phyloP scores from a whole-genome alignment of 2,113 vertebrate species.

The Melanerpes formicivorus region DNA sequence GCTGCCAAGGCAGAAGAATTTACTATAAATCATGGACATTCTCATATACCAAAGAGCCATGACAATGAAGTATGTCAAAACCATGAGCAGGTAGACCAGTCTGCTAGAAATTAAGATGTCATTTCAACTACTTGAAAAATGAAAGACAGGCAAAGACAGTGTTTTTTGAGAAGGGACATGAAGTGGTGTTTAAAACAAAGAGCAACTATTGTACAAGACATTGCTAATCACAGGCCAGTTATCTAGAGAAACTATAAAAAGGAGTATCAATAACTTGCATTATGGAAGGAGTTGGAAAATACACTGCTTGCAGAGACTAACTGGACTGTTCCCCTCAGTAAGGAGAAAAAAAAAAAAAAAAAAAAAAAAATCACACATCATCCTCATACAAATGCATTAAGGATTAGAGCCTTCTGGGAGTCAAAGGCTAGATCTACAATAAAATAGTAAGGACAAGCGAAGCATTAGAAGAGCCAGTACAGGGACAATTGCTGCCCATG shows the following conservation, averaged over 20 bases:
- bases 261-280: background rate
- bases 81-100: background rate
- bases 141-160: background rate
- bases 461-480: background rate
- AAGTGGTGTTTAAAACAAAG: background rate
- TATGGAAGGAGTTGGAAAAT: background rate
- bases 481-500: background rate
- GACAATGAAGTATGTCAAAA: background rate
- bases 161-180: background rate
- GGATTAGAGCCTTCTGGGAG: background rate
- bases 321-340: background rate
- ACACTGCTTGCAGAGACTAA: background rate
- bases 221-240: background rate
- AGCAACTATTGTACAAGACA: background rate
- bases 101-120: background rate
- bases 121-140: background rate
- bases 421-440: background rate
- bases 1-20: background rate
- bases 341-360: background rate
- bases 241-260: background rate
- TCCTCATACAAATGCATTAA: background rate
- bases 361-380: accelerated
- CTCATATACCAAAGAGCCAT: background rate
- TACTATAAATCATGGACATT: background rate
- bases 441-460: background rate